phyloP scores from a whole-genome alignment of 2,888 invertebrate genomes.

The Drosophila ezoana region DNA sequence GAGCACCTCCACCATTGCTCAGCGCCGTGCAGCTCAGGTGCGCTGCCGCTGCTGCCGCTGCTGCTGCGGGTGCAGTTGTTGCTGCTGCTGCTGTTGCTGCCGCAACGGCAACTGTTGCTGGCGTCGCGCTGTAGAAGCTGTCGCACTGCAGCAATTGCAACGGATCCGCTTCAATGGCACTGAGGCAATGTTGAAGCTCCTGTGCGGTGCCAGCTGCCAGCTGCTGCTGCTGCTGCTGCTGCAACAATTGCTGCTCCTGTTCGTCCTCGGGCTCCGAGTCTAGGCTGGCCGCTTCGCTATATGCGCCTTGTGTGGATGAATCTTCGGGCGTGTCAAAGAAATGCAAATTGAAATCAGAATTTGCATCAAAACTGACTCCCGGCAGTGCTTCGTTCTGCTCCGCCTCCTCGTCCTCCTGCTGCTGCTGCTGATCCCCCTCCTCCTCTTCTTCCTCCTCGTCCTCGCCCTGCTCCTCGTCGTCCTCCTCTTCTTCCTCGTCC shows the following conservation, averaged over 20 bases:
- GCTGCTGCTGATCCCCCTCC: constrained; percentile 5
- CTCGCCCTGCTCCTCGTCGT: constrained; percentile 16
- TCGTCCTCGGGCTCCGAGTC: constrained; percentile 85
- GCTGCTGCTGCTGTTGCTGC: constrained; percentile 39
- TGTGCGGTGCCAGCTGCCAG: constrained; percentile 31
- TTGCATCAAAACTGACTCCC: constrained; percentile 89
- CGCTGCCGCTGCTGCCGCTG: constrained; percentile 57
- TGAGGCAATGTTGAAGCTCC: constrained; percentile 63
- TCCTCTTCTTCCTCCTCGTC: constrained; percentile 18
- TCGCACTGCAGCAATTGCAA: constrained; percentile 75
- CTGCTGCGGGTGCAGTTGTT: constrained; percentile 24
- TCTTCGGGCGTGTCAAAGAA: constrained; percentile 91
- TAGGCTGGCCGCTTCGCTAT: constrained; percentile 88
- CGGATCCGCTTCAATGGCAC: constrained; percentile 76
- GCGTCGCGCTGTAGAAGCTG: constrained; percentile 49
- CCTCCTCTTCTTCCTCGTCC: constrained; percentile 20
- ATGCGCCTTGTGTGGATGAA: constrained; percentile 88
- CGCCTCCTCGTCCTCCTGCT: constrained; percentile 7
- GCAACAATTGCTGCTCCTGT: constrained; percentile 25
- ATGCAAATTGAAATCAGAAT: constrained; percentile 91
- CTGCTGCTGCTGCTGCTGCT: constrained; percentile 23
- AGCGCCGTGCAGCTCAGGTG: constrained; percentile 64
- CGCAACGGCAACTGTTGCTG: constrained; percentile 38
- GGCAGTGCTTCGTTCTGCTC: constrained; percentile 78
- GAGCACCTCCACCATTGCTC: constrained; percentile 84